Conservation (phyloP, 2,113 vertebrate genomes). For the Mustelus asterias region DNA sequence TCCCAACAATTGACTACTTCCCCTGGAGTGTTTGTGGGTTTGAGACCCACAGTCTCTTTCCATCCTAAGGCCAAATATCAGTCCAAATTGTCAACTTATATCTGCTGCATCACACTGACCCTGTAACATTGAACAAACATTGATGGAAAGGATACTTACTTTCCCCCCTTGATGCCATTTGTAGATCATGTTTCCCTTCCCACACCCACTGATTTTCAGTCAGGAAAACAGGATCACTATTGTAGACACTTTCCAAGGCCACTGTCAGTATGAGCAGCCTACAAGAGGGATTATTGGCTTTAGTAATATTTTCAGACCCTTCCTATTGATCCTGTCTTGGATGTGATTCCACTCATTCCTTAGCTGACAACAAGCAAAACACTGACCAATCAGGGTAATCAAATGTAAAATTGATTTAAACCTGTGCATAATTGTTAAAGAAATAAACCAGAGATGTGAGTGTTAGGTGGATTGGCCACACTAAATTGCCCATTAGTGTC, state of each 20-base stretch:
- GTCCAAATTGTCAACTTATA: not conserved
- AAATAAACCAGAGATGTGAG: too few relatives aligned
- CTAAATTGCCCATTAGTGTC: too few relatives aligned
- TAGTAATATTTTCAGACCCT: not conserved
- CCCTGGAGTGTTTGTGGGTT: not conserved
- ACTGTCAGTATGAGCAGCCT: not conserved
- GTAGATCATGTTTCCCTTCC: too few relatives aligned
- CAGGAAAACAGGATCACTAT: not conserved
- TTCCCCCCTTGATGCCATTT: not conserved
- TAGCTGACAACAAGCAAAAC: not conserved
- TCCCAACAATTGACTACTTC: not conserved
- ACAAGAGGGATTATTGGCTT: not conserved
- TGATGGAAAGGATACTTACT: not conserved
- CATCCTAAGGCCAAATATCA: not conserved
- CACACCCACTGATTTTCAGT: not conserved
- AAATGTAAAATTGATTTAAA: not conserved
- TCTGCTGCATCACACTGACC: not conserved
- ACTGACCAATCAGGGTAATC: not conserved
- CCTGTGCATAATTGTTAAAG: not conserved
- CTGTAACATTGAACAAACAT: not conserved
- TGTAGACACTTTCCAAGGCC: not conserved
- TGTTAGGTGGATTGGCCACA: too few relatives aligned
- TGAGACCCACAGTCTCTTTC: not conserved
- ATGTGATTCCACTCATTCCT: not conserved
- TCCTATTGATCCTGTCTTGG: not conserved